phyloP scores from a whole-genome alignment of 2,113 vertebrate species.

The Poeciliopsis occidentalis region DNA sequence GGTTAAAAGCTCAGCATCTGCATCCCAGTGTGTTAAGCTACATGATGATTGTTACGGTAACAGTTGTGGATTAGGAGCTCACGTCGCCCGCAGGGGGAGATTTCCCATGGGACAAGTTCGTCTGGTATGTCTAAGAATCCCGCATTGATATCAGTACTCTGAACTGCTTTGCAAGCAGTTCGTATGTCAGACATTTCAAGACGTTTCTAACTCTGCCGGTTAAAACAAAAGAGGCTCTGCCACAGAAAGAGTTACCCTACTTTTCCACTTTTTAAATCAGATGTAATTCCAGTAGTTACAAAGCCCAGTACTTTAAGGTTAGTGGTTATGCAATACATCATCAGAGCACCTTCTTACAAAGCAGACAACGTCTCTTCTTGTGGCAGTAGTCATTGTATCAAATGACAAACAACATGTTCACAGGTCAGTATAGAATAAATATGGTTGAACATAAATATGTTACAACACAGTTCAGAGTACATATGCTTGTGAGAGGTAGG shows the following conservation, averaged over 20 bases:
- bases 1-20: slow-evolving; percentile 72
- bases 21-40: slow-evolving; percentile 39
- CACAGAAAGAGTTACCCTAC: slow-evolving; percentile 8
- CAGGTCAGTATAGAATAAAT: slow-evolving; percentile 78
- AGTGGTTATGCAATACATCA: slow-evolving; percentile 69
- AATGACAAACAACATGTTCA: slow-evolving; percentile 65
- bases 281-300: slow-evolving; percentile 79
- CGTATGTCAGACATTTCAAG: slow-evolving; percentile 11
- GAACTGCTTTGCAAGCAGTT: slow-evolving; percentile 23
- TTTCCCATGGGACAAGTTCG: slow-evolving; percentile 23
- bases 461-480: slow-evolving; percentile 66
- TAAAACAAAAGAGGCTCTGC: slow-evolving; percentile 18
- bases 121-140: slow-evolving; percentile 13
- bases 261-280: slow-evolving; percentile 59
- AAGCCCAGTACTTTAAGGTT: slow-evolving; percentile 75
- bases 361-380: slow-evolving; percentile 29
- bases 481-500: slow-evolving; percentile 80
- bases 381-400: slow-evolving; percentile 63
- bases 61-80: slow-evolving; percentile 14
- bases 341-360: slow-evolving; percentile 52
- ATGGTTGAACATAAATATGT: slow-evolving; percentile 76
- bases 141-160: slow-evolving; percentile 32
- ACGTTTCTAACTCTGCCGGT: slow-evolving; percentile 2
- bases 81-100: background rate
- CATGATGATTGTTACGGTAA: slow-evolving; percentile 24